Percentiles rank a stretch among this genome's conserved stretches.
Evolutionary conservation across 2,797 vertebrate species (phyloP).

Genomic region (Natrix natrix): DNA sequence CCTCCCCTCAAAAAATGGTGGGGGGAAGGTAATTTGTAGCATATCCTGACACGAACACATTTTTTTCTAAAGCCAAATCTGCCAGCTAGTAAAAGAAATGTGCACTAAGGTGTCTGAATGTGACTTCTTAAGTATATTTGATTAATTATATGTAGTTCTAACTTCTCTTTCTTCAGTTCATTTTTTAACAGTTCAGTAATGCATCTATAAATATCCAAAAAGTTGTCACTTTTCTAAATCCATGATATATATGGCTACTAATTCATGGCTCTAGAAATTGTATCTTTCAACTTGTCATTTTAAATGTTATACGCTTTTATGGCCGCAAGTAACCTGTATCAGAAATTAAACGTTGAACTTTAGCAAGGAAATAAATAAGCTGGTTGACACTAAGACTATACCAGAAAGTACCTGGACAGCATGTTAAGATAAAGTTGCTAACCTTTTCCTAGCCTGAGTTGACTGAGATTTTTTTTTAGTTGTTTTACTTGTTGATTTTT

Average conservation of each 20-base stretch:
- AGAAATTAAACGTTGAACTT: slow-evolving; percentile 81
- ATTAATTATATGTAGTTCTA: slow-evolving; percentile 83
- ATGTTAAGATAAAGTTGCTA: slow-evolving; percentile 64
- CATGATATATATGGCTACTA: slow-evolving; percentile 81
- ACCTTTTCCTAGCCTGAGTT: not conserved
- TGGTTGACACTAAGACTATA: slow-evolving; percentile 68
- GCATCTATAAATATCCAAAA: slow-evolving; percentile 83
- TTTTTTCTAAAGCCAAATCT: slow-evolving; percentile 42
- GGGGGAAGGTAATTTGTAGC: slow-evolving; percentile 73
- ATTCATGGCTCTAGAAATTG: slow-evolving; percentile 79
- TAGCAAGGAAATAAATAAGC: slow-evolving; percentile 78
- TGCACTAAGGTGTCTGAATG: slow-evolving; percentile 82
- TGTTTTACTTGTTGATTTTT: not conserved
- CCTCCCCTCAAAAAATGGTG: not conserved
- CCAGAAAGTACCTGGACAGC: slow-evolving; percentile 67
- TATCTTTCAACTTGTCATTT: slow-evolving; percentile 79
- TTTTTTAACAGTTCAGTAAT: slow-evolving; percentile 84
- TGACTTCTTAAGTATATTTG: slow-evolving; percentile 85
- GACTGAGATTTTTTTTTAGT: not conserved
- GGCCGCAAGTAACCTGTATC: slow-evolving; percentile 78
- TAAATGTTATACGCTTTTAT: slow-evolving; percentile 77
- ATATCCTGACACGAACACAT: slow-evolving; percentile 76
- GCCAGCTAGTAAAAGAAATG: slow-evolving; percentile 71
- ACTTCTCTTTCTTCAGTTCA: slow-evolving; percentile 74
- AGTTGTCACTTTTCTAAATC: slow-evolving; percentile 77